Evolutionary conservation across 2,113 vertebrate species (phyloP), one percentile per base, ranked within the genome.

Genomic region (Myrmecobius fasciatus): DNA sequence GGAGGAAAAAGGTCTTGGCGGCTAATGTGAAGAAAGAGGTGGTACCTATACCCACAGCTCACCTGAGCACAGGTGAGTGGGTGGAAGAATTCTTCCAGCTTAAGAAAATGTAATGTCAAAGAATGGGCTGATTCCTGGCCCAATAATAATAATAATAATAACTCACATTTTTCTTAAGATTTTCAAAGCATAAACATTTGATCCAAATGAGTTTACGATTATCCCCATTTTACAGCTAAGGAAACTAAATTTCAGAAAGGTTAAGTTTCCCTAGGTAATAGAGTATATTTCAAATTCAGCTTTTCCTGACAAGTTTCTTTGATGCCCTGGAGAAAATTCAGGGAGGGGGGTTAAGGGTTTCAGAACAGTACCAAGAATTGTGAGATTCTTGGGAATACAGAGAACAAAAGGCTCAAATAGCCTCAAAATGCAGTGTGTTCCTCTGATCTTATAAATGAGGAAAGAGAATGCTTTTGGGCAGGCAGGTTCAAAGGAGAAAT

Each of bases 1-100:
- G 98, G 90, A 99, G 99, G 95, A 99, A 98, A 97, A 99, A 99
- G 96, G 98, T 95, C 92, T 92, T 54, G 0, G 98, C 96, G 89
- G 97, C 97, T 24, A 92, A 97, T 28, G 96, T 98, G 91, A 99
- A 98, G 98, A 99, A 99, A 97, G 99, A 99, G 91, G 17, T 51
- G 0, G 67, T 83, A 83, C 92, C 88, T 0, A 89, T 92, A 89
- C 52, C 96, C 0, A 9, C 51, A 36, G 92, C 96, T 46, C 97
- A 98, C 31, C 89, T 94, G 6, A 97, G 98, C 11, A 93, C 98
- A 98, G 98, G 98, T 99, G 90, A 97, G 96, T 52, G 0, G 36
- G 22, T 54, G 11, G 56, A 24, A 36, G 67, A 83, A 20, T 24
- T 83, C 20, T 0, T 3, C 0, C 28, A 83, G 60, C 48, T 20